Conservation (phyloP, 1,140 invertebrate genomes). For the Magallana gigas region DNA sequence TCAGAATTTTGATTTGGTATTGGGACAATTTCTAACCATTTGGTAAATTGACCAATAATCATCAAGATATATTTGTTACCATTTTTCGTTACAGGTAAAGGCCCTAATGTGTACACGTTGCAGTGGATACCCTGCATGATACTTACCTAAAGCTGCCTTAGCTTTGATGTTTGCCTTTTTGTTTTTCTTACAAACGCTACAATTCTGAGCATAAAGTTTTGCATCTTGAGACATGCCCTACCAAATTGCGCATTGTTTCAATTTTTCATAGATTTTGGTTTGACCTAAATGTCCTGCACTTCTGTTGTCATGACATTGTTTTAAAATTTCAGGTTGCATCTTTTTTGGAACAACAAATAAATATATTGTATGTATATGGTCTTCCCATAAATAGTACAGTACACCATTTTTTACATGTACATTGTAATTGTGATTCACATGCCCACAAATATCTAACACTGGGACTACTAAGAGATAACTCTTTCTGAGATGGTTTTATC, state of each 20-base stretch:
- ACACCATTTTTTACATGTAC: too few species aligned
- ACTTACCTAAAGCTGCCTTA: constrained; percentile 13
- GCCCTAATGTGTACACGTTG: constrained; percentile 39
- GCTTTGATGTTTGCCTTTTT: constrained; percentile 37
- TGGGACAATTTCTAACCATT: constrained; percentile 47
- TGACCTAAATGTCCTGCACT: constrained; percentile 30
- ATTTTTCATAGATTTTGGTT: constrained; percentile 12
- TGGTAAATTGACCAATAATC: constrained; percentile 50
- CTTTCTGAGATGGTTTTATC: too few species aligned
- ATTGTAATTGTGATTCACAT: too few species aligned
- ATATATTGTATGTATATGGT: too few species aligned
- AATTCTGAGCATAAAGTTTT: neutral
- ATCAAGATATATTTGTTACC: constrained; percentile 46
- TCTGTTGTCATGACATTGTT: constrained; percentile 13
- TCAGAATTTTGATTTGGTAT: constrained; percentile 51
- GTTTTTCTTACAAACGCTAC: constrained; percentile 31
- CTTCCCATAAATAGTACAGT: too few species aligned
- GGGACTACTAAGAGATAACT: neutral
- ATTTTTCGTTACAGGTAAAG: constrained; percentile 20
- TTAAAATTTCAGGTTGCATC: too few species aligned
- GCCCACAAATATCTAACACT: constrained; percentile 18
- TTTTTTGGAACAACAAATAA: too few species aligned
- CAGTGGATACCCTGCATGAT: constrained; percentile 38
- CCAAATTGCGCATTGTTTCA: neutral
- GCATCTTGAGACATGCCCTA: neutral